Conservation (phyloP, 2,797 vertebrate species). For the Tiaroga cobitis region DNA sequence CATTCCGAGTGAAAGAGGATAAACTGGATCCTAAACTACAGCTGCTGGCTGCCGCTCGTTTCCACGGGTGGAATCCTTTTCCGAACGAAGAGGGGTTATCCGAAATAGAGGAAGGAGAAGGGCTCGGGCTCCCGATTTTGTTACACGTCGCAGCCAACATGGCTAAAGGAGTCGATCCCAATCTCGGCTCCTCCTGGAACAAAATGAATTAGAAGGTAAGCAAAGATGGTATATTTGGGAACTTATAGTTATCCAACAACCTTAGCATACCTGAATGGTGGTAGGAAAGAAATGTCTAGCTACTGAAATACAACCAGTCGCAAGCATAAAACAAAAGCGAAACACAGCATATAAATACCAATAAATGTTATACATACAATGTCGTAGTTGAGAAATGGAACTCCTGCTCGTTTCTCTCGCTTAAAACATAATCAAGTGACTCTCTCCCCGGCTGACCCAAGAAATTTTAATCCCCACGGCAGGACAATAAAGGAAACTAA, state of each 20-base stretch:
- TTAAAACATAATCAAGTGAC: conserved; percentile 83
- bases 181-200: conserved; percentile 95
- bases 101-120: conserved; percentile 92
- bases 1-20: conserved; percentile 86
- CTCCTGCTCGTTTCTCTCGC: conserved; percentile 79
- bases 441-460: conserved; percentile 86
- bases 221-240: conserved; percentile 19
- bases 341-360: conserved; percentile 72
- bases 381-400: conserved; percentile 75
- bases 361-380: conserved; percentile 64
- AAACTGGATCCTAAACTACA: conserved; percentile 90
- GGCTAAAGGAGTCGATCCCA: conserved; percentile 98
- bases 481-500: conserved; percentile 95
- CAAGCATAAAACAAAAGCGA: conserved; percentile 41
- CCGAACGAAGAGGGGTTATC: conserved; percentile 91
- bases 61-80: conserved; percentile 98
- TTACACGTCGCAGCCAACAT: conserved; percentile 99
- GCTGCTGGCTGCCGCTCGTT: conserved; percentile 89
- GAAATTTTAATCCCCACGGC: conserved; percentile 91
- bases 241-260: not conserved
- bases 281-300: not conserved
- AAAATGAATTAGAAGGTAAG: conserved; percentile 64
- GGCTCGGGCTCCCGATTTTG: conserved; percentile 97
- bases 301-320: not conserved
- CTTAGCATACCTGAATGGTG: conserved; percentile 22